phyloP scores from a whole-genome alignment of 2,888 invertebrate species.

The Scaptodrosophila latifasciaeformis region DNA sequence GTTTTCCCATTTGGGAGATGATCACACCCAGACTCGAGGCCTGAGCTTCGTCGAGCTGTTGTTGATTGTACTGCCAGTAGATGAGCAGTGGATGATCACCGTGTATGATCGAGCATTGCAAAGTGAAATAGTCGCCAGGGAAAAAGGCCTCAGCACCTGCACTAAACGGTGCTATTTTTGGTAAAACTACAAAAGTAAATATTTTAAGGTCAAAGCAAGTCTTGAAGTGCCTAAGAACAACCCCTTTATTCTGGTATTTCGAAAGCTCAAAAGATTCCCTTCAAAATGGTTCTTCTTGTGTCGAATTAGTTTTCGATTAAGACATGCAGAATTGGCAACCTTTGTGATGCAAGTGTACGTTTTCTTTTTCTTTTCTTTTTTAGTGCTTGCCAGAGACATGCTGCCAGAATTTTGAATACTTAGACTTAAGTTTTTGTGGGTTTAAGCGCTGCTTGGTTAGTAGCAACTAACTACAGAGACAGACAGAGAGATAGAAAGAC shows the following conservation, averaged over 20 bases:
- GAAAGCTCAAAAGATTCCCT: no score
- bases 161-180: slow-evolving; percentile 85
- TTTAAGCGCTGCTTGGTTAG: slow-evolving; percentile 46
- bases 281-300: no score
- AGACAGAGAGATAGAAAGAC: no score
- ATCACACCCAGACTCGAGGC: slow-evolving; percentile 69
- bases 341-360: no score
- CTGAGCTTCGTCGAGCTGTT: slow-evolving; percentile 78
- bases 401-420: slow-evolving; percentile 29
- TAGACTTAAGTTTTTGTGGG: no score
- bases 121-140: slow-evolving; percentile 80
- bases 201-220: no score
- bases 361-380: no score
- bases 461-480: slow-evolving; percentile 26
- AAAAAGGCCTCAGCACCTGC: slow-evolving; percentile 83
- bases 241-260: no score
- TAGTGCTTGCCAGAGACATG: slow-evolving; percentile 40
- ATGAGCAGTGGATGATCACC: slow-evolving; percentile 87
- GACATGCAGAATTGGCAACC: no score
- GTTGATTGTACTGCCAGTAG: slow-evolving; percentile 81
- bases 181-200: slow-evolving; percentile 84
- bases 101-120: slow-evolving; percentile 82
- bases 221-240: no score
- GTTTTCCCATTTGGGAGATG: slow-evolving; percentile 75
- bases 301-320: slow-evolving; percentile 22